Percentiles rank a stretch among this genome's conserved stretches.
Conservation (phyloP, 2,888 invertebrate genomes). For the Apamea monoglypha region DNA sequence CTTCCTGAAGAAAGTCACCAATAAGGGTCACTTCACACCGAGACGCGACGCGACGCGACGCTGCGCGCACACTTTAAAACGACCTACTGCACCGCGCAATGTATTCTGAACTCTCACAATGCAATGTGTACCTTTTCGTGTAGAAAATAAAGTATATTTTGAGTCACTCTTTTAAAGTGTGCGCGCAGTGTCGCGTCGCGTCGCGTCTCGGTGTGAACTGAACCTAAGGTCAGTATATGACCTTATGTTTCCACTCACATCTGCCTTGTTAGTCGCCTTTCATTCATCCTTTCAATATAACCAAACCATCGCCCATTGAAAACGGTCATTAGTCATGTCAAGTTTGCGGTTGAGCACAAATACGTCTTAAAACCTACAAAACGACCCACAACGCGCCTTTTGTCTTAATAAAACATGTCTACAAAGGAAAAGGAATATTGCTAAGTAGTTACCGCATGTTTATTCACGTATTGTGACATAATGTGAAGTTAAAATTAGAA, state of each 20-base stretch:
- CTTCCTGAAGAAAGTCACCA: background rate
- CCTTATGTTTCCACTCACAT: background rate
- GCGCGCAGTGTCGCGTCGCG: no score
- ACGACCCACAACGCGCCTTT: background rate
- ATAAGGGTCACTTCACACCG: no score
- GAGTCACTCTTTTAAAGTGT: no score
- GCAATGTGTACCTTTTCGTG: no score
- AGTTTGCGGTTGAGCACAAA: constrained; percentile 1
- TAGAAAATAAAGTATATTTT: no score
- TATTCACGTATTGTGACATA: constrained; percentile 5
- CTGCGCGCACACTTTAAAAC: no score
- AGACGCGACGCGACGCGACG: no score
- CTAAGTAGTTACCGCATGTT: background rate
- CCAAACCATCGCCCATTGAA: background rate
- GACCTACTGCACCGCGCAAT: no score
- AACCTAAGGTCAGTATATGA: background rate
- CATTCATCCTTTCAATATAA: background rate
- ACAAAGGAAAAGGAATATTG: background rate
- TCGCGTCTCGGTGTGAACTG: no score
- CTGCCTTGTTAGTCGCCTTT: background rate
- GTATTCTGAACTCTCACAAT: no score
- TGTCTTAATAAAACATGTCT: background rate
- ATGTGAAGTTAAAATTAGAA: background rate
- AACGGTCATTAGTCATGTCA: background rate
- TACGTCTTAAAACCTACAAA: background rate